These are phyloP conservation scores for Malurus cyaneus DNA, from an alignment of 2,113 vertebrate genomes.

Conservation along the genomic window DNA sequence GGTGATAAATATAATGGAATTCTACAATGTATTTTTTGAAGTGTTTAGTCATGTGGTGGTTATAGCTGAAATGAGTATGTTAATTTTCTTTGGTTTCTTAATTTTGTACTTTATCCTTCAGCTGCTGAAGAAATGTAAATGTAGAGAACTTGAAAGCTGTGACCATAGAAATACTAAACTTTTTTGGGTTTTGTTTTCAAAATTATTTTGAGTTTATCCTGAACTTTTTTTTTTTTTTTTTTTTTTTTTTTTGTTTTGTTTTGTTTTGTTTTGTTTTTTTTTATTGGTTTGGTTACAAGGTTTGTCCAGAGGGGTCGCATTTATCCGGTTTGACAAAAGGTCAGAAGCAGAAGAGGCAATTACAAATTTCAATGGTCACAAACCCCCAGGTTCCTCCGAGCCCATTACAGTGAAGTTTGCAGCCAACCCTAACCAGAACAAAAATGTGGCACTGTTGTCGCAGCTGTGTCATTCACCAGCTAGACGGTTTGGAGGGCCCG, in stretches of 20 bases:
- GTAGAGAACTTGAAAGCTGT: conserved; percentile 31
- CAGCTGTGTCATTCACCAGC: conserved; percentile 95
- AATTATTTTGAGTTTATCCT: conserved; percentile 38
- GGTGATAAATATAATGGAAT: background rate
- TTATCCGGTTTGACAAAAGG: conserved; percentile 96
- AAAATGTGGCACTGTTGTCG: conserved; percentile 92
- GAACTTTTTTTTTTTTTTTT: background rate
- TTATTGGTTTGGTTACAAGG: conserved; percentile 79
- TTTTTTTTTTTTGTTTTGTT: background rate
- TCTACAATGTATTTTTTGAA: background rate
- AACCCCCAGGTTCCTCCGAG: conserved; percentile 89
- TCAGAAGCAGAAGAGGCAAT: conserved; percentile 96
- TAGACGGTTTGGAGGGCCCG: conserved; percentile 90
- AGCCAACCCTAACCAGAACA: conserved; percentile 96
- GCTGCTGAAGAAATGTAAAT: background rate
- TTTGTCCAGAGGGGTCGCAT: conserved; percentile 92
- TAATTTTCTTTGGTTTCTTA: conserved; percentile 29
- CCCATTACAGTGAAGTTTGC: conserved; percentile 97
- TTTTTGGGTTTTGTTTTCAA: conserved; percentile 60
- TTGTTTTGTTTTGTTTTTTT: conserved; percentile 22
- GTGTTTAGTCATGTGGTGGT: background rate
- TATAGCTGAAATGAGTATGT: background rate
- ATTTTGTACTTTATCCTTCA: conserved; percentile 14
- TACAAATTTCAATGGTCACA: conserved; percentile 95
- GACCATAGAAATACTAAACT: conserved; percentile 37